Evolutionary conservation across 2,797 vertebrate species (phyloP).

Genomic region (Sus cebifrons): DNA sequence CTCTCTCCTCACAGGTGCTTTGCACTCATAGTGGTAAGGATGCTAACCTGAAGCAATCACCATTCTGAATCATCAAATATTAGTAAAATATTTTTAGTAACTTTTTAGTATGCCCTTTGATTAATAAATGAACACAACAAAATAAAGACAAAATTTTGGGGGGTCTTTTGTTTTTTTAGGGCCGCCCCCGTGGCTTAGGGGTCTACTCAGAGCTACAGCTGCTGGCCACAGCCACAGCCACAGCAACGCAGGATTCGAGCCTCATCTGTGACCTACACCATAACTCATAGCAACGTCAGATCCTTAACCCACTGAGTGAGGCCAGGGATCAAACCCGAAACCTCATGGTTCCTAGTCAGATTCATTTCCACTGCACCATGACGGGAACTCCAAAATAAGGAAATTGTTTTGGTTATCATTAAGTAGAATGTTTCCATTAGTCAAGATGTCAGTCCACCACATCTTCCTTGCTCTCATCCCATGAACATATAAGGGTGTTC

Average conservation of each 20-base stretch:
- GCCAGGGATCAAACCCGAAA: no score
- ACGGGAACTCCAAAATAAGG: not conserved
- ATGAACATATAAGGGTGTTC: not conserved
- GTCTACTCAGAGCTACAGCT: no score
- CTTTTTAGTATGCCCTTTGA: constrained; percentile 27
- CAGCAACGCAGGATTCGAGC: no score
- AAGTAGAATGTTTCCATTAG: not conserved
- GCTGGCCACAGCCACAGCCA: no score
- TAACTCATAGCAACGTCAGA: no score
- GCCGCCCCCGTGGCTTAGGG: no score
- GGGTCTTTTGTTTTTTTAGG: no score
- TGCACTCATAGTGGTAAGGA: not conserved
- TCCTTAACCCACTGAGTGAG: no score
- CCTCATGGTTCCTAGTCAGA: no score
- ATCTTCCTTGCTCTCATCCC: not conserved
- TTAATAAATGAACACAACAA: constrained; percentile 47
- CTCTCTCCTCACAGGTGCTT: not conserved
- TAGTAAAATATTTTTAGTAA: constrained; percentile 30
- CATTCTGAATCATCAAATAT: constrained; percentile 42
- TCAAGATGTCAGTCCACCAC: constrained; percentile 13
- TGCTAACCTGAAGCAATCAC: not conserved
- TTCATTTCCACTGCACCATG: no score
- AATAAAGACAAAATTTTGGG: not conserved
- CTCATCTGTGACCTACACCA: no score
- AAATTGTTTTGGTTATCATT: not conserved